Evolutionary conservation across 2,797 vertebrate genomes (phyloP), one percentile per base, ranked within the genome.

Genomic region (Coendou prehensilis): DNA sequence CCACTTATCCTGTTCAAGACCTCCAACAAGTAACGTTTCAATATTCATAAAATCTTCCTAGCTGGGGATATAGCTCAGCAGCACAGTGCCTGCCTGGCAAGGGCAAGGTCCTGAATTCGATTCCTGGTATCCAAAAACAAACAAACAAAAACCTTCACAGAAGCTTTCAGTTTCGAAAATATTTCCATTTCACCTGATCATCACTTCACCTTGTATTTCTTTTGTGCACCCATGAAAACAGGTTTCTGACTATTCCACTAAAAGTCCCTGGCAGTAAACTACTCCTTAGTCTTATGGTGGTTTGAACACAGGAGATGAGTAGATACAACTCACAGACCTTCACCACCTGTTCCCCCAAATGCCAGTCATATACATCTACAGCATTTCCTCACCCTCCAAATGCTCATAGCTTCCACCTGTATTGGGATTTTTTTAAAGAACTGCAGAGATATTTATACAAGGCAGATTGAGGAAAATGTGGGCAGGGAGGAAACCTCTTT

Each of bases 91-190:
- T 41, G 37, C 37, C 37, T 41, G 37, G 37, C 37, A 41, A 41
- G 37, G 37, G 37, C 37, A 41, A 41, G 37, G 37, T 41, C 37
- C 37, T 41, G 37, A 41, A 41, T 41, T 41, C 37, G 37, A 41
- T 41, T 41, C 37, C 37, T 41, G 37, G 37, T 41, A 41, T 41
- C 37, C 37, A 41, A 41, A 41, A 41, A 41, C 37, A 41, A 41
- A 41, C 37, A 41, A 41, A 41, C 37, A 41, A 76, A 82, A 92
- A 89, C 4, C 47, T 63, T 83, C 69, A 78, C 33, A 78, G 56
- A 76, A 95, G 28, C 41, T 69, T 90, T 47, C 23, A 45, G 52
- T 54, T 84, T 80, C 30, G 1, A 89, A 95, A 92, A 57, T 45
- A 84, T 87, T 86, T 61, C 18, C 28, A 15, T 57, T 94, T 91